A percentile compares a stretch with the other conserved stretches of the same genome.
Conservation (phyloP, 2,113 vertebrate genomes). For the Isichthys henryi region DNA sequence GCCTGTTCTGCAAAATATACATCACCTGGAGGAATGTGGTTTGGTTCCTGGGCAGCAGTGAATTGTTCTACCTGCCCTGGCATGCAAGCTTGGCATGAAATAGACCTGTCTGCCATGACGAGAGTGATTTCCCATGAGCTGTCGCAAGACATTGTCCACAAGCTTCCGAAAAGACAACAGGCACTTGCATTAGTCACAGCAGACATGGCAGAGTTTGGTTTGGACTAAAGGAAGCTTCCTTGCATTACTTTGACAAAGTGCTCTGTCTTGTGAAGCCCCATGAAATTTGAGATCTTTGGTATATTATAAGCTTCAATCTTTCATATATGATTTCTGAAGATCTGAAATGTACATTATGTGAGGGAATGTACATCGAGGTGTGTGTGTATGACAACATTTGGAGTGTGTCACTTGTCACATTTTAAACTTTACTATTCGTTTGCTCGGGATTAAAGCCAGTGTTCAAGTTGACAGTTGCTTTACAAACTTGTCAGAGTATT, state of each 20-base stretch:
- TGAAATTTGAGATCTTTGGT: not conserved
- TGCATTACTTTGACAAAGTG: not conserved
- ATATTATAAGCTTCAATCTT: not conserved
- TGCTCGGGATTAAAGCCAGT: not conserved
- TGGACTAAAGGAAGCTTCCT: not conserved
- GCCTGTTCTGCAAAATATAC: conserved; percentile 53
- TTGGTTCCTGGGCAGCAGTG: not conserved
- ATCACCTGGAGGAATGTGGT: conserved; percentile 28
- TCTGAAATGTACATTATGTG: not conserved
- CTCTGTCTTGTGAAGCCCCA: not conserved
- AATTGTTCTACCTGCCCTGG: not conserved
- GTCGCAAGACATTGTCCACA: not conserved
- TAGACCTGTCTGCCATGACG: conserved; percentile 23
- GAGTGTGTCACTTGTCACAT: not conserved
- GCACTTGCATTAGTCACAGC: not conserved
- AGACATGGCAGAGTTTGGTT: not conserved
- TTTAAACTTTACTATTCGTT: not conserved
- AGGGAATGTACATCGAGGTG: not conserved
- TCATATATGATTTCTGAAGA: not conserved
- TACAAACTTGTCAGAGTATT: not conserved
- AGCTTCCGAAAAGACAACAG: not conserved
- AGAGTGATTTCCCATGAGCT: conserved; percentile 4
- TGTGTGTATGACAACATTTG: not conserved
- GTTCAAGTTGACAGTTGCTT: not conserved
- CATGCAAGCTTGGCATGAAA: not conserved